These are phyloP conservation scores for Drosophila nigromelanica DNA, from an alignment of 1,140 invertebrate species.

Conservation along the genomic window DNA sequence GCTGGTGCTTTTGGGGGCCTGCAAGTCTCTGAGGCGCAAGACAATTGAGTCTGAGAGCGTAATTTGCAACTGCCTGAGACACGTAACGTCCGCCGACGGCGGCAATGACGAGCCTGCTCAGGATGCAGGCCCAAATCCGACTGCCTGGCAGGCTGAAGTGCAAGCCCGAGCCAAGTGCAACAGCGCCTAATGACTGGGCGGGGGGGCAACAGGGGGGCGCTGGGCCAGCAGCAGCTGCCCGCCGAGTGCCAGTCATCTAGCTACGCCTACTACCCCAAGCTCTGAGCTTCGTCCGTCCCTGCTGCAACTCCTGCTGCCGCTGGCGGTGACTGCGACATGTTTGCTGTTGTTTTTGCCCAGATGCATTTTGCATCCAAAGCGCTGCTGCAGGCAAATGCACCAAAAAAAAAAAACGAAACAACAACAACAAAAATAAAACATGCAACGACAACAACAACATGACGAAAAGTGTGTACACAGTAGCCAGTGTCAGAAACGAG, in stretches of 20 bases:
- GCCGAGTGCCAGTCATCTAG: constrained; percentile 51
- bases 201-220: not conserved
- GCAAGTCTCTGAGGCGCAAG: constrained; percentile 70
- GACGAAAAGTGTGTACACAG: constrained; percentile 72
- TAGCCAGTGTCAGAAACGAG: constrained; percentile 38
- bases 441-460: constrained; percentile 55
- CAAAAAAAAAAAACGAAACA: constrained; percentile 50
- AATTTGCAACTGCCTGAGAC: constrained; percentile 82
- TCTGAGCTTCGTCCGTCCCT: no score
- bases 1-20: constrained; percentile 42
- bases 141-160: constrained; percentile 57
- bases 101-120: constrained; percentile 42
- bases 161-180: constrained; percentile 55
- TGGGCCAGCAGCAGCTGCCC: not conserved
- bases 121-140: constrained; percentile 62
- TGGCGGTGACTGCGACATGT: constrained; percentile 55
- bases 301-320: constrained; percentile 14
- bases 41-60: constrained; percentile 80
- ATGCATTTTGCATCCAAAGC: constrained; percentile 71
- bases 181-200: constrained; percentile 69
- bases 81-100: constrained; percentile 22
- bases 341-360: constrained; percentile 67
- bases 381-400: constrained; percentile 73
- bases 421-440: constrained; percentile 36
- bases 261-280: constrained; percentile 43